These are phyloP conservation scores for Amorpha juglandis DNA, from an alignment of 2,888 invertebrate genomes.

Conservation along the genomic window DNA sequence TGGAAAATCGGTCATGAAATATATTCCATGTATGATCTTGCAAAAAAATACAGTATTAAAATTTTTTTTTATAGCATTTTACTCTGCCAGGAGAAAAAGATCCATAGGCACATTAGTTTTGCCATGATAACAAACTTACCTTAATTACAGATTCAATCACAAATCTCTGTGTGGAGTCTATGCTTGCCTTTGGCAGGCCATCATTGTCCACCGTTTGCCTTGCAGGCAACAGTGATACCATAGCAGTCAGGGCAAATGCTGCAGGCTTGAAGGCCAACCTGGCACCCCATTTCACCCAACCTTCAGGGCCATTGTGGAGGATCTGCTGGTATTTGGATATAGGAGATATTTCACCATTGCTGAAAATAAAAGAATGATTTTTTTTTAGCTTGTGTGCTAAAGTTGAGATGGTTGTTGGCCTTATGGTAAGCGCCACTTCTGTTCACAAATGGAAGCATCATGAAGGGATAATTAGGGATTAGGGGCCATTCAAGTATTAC, in stretches of 20 bases:
- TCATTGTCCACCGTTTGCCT: constrained; percentile 64
- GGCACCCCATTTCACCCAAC: constrained; percentile 77
- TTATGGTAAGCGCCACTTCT: too few relatives aligned
- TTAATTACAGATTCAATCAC: constrained; percentile 71
- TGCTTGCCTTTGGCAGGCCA: constrained; percentile 71
- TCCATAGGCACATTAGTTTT: too few relatives aligned
- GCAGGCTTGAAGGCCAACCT: constrained; percentile 73
- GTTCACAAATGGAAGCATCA: too few relatives aligned
- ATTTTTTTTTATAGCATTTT: too few relatives aligned
- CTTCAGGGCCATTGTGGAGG: constrained; percentile 70
- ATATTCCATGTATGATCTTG: too few relatives aligned
- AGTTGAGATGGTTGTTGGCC: too few relatives aligned
- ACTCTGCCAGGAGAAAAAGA: too few relatives aligned
- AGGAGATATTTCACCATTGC: constrained; percentile 65
- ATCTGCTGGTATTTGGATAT: constrained; percentile 74
- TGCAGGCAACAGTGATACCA: constrained; percentile 62
- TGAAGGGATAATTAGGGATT: too few relatives aligned
- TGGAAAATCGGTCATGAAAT: too few relatives aligned
- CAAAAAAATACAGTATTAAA: too few relatives aligned
- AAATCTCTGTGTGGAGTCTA: constrained; percentile 72
- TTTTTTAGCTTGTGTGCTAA: too few relatives aligned
- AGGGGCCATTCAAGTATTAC: too few relatives aligned
- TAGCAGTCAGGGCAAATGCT: constrained; percentile 67
- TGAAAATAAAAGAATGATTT: constrained; percentile 41
- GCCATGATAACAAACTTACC: constrained; percentile 48